Evolutionary conservation across 1,140 invertebrate genomes (phyloP).

Genomic region (Paraescarpia echinospica): DNA sequence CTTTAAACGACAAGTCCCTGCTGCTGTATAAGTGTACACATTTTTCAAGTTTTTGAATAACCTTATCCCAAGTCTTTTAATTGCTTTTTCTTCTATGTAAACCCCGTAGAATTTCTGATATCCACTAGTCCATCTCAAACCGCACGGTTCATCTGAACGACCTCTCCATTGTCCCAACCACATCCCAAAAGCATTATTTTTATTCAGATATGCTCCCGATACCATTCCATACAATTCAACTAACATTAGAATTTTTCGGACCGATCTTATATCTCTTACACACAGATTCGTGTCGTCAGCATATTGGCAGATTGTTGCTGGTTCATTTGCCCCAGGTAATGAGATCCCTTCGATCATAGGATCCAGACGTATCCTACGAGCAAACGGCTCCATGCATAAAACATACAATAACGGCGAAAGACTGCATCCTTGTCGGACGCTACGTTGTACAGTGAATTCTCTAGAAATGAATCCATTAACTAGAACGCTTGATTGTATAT

Average conservation of each 20-base stretch:
- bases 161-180: neutral
- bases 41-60: neutral
- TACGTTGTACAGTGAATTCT: neutral
- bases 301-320: neutral
- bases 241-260: neutral
- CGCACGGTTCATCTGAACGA: neutral
- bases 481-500: neutral
- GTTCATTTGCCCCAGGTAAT: neutral
- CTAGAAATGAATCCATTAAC: neutral
- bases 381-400: slow-evolving; percentile 1
- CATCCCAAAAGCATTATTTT: neutral
- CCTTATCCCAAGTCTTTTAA: neutral
- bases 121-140: neutral
- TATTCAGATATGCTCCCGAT: neutral
- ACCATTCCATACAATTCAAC: neutral
- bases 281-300: neutral
- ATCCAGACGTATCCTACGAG: neutral
- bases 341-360: slow-evolving; percentile 1
- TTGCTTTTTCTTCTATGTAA: neutral
- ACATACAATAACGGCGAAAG: slow-evolving; percentile 1
- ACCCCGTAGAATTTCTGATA: neutral
- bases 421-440: neutral
- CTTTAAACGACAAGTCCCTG: neutral
- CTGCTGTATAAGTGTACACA: neutral
- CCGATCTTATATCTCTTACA: neutral